Conservation (phyloP, 2,888 invertebrate species). For the Sphaerophoria taeniata region DNA sequence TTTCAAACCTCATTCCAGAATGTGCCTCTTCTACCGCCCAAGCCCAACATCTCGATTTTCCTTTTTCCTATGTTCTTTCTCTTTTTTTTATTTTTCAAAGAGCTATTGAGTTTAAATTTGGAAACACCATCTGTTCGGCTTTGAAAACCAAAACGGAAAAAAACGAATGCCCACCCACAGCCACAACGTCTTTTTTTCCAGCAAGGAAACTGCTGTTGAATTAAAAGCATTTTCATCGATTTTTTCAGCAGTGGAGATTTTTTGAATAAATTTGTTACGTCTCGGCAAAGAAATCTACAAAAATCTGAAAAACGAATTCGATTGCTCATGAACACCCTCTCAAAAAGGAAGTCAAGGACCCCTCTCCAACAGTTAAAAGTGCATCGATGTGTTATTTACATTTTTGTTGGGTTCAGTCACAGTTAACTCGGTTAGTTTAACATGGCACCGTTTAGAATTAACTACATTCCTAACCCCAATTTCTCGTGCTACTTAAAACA, state of each 20-base stretch:
- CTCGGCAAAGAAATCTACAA: slow-evolving; percentile 12
- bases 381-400: slow-evolving; percentile 43
- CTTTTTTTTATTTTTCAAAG: not conserved
- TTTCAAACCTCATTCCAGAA: slow-evolving; percentile 20
- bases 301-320: slow-evolving; percentile 44
- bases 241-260: slow-evolving; percentile 24
- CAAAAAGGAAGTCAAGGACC: not conserved
- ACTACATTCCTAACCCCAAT: slow-evolving; percentile 1
- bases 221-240: slow-evolving; percentile 67
- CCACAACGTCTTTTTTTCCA: not conserved
- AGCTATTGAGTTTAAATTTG: slow-evolving; percentile 59
- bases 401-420: not conserved
- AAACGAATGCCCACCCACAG: not conserved
- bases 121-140: slow-evolving; percentile 54
- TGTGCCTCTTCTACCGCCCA: slow-evolving; percentile 20
- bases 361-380: not conserved
- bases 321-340: slow-evolving; percentile 34
- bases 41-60: not conserved
- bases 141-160: slow-evolving; percentile 25
- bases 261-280: not conserved
- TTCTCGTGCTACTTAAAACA: not conserved
- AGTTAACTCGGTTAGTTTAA: slow-evolving; percentile 38
- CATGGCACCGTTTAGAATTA: slow-evolving; percentile 12
- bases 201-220: slow-evolving; percentile 45
- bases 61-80: not conserved